Evolutionary conservation across 2,797 vertebrate species (phyloP), one percentile per base, ranked within the genome.

Genomic region (Lutjanus campechanus): DNA sequence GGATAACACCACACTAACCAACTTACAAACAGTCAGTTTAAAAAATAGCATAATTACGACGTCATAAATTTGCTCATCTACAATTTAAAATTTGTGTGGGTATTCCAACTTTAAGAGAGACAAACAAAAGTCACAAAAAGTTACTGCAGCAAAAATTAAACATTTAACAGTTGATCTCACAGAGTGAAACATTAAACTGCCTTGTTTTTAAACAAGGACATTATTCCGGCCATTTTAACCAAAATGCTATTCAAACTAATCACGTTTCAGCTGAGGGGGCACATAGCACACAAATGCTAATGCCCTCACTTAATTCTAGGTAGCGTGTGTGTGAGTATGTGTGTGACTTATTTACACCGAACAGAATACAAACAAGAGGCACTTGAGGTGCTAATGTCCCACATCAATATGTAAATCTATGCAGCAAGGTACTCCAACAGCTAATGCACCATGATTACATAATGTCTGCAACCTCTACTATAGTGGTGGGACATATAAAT

Each of bases 341-440:
- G 49, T 25, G 58, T 29, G 55, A 70, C 67, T 81, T 84, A 81
- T 78, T 82, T 69, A 86, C 55, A 50, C 58, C 20, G 61, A 69
- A 49, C 56, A 56, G 69, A 85, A 82, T n/a, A 73, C 63, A 87
- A 88, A 86, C 77, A 81, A 85, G 68, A 82, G 69, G 76, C 65
- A 74, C 76, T 82, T 49, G 19, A 82, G 77, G 69, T 67, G 68
- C 70, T 70, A 75, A 85, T 82, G 63, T 59, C 69, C 69, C 47
- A 73, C 72, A 91, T 90, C 68, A 79, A n/a, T 79, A 92, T 86
- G 88, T 67, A 85, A 90, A 92, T 90, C 54, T 84, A 82, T 84
- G 81, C 85, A 85, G 86, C 59, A 43, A 64, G 60, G 77, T 85
- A 29, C 55, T 83, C 65, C 43, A 79, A 56, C 69, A 54, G 6